phyloP scores from a whole-genome alignment of 2,888 invertebrate genomes.

The Watsonalla binaria region DNA sequence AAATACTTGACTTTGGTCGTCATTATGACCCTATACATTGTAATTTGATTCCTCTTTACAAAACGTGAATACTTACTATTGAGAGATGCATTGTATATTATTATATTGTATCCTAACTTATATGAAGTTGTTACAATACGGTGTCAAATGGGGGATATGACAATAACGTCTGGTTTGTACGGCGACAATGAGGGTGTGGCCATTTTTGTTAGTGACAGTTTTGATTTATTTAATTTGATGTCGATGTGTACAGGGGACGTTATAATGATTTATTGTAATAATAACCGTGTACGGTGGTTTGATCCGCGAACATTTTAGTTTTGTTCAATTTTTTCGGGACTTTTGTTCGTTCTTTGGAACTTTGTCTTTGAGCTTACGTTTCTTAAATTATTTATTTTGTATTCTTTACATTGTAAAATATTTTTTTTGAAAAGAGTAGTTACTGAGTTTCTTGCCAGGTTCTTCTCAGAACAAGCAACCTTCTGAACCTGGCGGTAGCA shows the following conservation, averaged over 20 bases:
- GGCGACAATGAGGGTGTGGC: constrained; percentile 16
- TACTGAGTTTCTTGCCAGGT: too few species aligned
- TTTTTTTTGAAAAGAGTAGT: too few species aligned
- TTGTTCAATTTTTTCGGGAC: too few species aligned
- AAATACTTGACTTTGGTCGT: constrained; percentile 49
- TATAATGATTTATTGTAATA: too few species aligned
- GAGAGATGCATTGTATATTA: constrained; percentile 42
- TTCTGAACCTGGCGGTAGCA: too few species aligned
- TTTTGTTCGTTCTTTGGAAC: too few species aligned
- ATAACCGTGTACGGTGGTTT: too few species aligned
- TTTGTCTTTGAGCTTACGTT: too few species aligned
- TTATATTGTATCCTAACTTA: constrained; percentile 26
- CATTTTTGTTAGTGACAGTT: constrained; percentile 40
- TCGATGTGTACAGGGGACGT: constrained; percentile 7
- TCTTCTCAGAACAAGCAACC: too few species aligned
- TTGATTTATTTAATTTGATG: constrained; percentile 33
- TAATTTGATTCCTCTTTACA: constrained; percentile 31
- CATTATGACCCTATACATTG: constrained; percentile 31
- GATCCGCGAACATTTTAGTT: too few species aligned
- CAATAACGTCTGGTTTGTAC: constrained; percentile 5
- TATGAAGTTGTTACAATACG: constrained; percentile 35
- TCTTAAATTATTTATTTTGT: too few species aligned
- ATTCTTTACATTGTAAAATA: too few species aligned
- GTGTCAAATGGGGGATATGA: constrained; percentile 19
- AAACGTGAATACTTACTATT: constrained; percentile 41